Evolutionary conservation across 2,797 vertebrate genomes (phyloP), one percentile per base, ranked within the genome.

Genomic region (Pristis pectinata): DNA sequence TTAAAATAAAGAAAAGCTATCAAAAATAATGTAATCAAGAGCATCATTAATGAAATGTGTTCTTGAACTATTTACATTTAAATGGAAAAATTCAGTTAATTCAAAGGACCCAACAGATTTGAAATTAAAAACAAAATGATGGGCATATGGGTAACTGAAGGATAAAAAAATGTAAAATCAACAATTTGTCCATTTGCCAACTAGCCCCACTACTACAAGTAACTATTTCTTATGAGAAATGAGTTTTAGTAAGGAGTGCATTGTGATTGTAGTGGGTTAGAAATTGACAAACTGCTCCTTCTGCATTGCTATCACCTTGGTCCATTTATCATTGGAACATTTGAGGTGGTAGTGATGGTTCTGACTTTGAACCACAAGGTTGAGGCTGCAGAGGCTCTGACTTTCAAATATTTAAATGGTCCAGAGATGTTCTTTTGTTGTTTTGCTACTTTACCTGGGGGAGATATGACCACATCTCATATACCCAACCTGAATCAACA

Each of bases 1-100:
- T 94, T 94, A 94, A 94, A 94, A 76, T 94, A 70, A 94, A 94
- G 92, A 49, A 91, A 53, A 94, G 70, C 92, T 49, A 74, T 94
- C 44, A 76, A 53, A 74, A 56, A 74, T 94, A 41, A 76, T n/a
- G 72, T 94, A 53, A 94, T 76, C 92, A 94, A 94, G 24, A 74
- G 70, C 72, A 22, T 53, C 24, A 76, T 70, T 94, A 74, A 94
- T 56, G 92, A 76, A 76, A 94, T 94, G 44, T 30, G 44, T 56
- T 94, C 70, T 76, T 94, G 13, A 49, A 41, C 92, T 94, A 74
- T 76, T 94, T 56, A 76, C 30, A 56, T 94, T 76, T 94, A 94
- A 94, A 76, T 94, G 17, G 27, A 70, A 94, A 93, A n/a, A 64
- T 11, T 22, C 44, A 76, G 41, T 76, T 72, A 53, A n/a, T 94